These are phyloP conservation scores for Dinomys branickii DNA, from an alignment of 2,113 vertebrate genomes.

Conservation along the genomic window DNA sequence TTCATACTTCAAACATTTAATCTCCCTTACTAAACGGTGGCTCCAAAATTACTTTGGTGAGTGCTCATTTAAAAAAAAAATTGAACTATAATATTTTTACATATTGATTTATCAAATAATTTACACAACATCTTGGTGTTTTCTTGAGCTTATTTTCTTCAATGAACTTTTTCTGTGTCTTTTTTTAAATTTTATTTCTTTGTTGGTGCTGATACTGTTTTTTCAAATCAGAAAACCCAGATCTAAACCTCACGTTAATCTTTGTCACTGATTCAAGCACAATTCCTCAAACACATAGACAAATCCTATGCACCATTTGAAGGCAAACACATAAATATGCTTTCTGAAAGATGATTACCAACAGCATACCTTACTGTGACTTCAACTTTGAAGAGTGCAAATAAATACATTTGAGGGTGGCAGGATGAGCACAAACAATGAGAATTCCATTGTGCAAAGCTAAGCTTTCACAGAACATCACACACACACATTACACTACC, in stretches of 20 bases:
- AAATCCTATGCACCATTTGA: neutral
- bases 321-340: neutral
- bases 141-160: neutral
- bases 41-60: constrained; percentile 14
- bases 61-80: neutral
- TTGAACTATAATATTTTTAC: neutral
- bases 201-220: neutral
- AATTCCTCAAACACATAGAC: neutral
- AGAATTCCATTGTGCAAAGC: neutral
- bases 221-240: constrained; percentile 5
- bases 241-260: constrained; percentile 10
- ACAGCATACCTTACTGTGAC: neutral
- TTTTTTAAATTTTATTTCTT: constrained; percentile 38
- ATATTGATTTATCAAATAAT: neutral
- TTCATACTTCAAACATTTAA: constrained; percentile 29
- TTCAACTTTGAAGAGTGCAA: constrained; percentile 21
- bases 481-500: neutral
- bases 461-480: neutral
- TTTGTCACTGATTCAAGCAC: neutral
- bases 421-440: neutral
- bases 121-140: constrained; percentile 8
- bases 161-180: neutral
- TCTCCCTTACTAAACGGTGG: neutral
- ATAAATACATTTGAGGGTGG: neutral
- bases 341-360: constrained; percentile 15